phyloP scores from a whole-genome alignment of 2,888 invertebrate species.

The Dynastes tityus region DNA sequence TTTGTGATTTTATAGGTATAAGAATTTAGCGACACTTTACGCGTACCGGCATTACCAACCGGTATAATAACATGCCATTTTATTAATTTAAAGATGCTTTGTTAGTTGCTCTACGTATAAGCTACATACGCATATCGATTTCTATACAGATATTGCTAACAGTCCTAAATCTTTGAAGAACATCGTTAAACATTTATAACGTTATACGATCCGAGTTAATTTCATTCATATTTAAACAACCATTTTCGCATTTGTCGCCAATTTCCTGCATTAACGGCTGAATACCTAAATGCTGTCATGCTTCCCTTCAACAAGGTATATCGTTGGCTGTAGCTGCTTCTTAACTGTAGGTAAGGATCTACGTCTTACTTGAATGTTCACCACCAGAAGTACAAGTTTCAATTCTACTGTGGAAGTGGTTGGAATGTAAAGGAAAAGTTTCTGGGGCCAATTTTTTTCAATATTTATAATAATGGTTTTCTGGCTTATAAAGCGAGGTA shows the following conservation, averaged over 20 bases:
- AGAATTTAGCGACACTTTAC: too few relatives aligned
- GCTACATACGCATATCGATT: conserved; percentile 2
- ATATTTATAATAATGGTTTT: too few relatives aligned
- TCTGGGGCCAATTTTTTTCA: too few relatives aligned
- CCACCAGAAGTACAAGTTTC: too few relatives aligned
- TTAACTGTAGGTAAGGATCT: background rate
- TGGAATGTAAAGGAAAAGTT: too few relatives aligned
- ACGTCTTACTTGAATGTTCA: background rate
- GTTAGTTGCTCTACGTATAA: background rate
- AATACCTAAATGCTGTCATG: conserved; percentile 18
- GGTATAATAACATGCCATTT: background rate
- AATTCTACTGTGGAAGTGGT: too few relatives aligned
- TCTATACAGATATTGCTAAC: background rate
- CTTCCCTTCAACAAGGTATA: conserved; percentile 7
- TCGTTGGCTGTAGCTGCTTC: background rate
- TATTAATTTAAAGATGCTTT: background rate
- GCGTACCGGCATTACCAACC: too few relatives aligned
- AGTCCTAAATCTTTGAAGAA: conserved; percentile 14
- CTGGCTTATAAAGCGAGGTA: too few relatives aligned
- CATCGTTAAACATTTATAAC: conserved; percentile 23
- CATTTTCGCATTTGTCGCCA: conserved; percentile 25
- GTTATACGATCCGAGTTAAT: conserved; percentile 9
- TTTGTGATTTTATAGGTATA: too few relatives aligned
- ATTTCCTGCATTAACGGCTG: conserved; percentile 31
- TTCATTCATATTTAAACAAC: conserved; percentile 33